Evolutionary conservation across 1,140 invertebrate genomes (phyloP).

Genomic region (Metopolophium dirhodum): DNA sequence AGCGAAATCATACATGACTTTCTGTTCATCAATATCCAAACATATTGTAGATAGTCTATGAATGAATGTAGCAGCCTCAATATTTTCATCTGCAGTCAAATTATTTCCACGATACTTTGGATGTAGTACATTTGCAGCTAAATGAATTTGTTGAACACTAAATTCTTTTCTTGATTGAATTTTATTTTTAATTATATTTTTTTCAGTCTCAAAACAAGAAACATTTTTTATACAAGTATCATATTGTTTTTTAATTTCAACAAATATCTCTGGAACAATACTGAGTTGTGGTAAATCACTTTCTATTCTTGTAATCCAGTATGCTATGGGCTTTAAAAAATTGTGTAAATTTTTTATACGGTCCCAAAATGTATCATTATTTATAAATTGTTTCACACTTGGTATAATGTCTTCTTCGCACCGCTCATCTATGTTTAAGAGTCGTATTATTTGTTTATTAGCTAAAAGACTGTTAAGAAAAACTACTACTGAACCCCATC

Average conservation of each 20-base stretch:
- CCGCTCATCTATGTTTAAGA: neutral
- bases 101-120: no score
- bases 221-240: conserved; percentile 58
- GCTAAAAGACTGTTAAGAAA: neutral
- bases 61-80: no score
- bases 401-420: neutral
- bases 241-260: conserved; percentile 59
- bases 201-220: no score
- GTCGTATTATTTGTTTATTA: conserved; percentile 2
- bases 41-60: no score
- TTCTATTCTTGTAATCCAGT: neutral
- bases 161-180: no score
- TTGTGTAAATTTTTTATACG: conserved; percentile 7
- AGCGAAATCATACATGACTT: no score
- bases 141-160: no score
- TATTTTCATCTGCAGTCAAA: no score
- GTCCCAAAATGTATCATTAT: neutral
- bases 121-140: no score
- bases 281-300: neutral
- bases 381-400: neutral
- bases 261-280: neutral
- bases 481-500: neutral
- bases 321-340: neutral
- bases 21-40: no score
- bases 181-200: no score